Evolutionary conservation across 1,140 invertebrate genomes (phyloP).

Genomic region (Penaeus japonicus): DNA sequence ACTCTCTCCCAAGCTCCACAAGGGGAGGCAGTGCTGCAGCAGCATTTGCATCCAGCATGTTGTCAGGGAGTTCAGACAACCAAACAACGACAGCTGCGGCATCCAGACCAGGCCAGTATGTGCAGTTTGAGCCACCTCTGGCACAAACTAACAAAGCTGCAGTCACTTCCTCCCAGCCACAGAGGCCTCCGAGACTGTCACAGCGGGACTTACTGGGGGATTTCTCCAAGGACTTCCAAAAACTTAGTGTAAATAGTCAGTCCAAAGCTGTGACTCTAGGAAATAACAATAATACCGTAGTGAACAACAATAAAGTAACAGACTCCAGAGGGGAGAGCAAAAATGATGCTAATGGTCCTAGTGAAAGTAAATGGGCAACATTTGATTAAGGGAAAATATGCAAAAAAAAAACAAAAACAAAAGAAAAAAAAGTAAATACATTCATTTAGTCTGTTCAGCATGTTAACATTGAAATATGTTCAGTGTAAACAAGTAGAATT

Average conservation of each 20-base stretch:
- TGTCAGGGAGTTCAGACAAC: neutral
- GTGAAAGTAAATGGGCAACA: conserved; percentile 18
- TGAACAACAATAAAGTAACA: conserved; percentile 25
- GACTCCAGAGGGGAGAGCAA: neutral
- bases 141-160: neutral
- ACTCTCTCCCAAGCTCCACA: neutral
- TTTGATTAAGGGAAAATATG: conserved; percentile 3
- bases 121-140: conserved; percentile 43
- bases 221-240: conserved; percentile 49
- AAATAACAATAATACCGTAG: conserved; percentile 24
- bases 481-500: too few relatives aligned
- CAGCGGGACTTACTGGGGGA: conserved; percentile 40
- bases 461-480: too few relatives aligned
- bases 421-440: neutral
- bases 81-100: neutral
- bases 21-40: conserved; percentile 26
- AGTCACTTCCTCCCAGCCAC: neutral
- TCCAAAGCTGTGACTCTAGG: neutral
- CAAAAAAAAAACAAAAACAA: too few relatives aligned
- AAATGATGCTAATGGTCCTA: neutral
- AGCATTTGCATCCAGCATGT: conserved; percentile 34
- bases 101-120: neutral
- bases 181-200: conserved; percentile 35
- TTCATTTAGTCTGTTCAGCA: neutral
- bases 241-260: conserved; percentile 21